Conservation (phyloP, 2,888 invertebrate species). For the Drosophila planitibia region DNA sequence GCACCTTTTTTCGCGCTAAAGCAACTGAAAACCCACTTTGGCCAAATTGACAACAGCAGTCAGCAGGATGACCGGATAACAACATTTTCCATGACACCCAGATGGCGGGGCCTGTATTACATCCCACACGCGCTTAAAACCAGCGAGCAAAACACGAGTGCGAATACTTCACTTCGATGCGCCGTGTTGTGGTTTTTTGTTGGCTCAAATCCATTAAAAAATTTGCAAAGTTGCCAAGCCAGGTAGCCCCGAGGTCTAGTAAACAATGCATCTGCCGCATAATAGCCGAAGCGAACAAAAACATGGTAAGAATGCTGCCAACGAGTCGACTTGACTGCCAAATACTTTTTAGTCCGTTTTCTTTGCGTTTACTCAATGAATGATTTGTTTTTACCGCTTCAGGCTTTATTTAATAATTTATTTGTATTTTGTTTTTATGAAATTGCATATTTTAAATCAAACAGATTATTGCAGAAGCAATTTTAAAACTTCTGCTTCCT, state of each 20-base stretch:
- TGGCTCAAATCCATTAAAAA: slow-evolving; percentile 77
- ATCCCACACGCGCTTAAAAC: slow-evolving; percentile 63
- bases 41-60: slow-evolving; percentile 83
- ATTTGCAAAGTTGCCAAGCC: slow-evolving; percentile 67
- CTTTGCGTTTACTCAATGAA: background rate
- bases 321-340: slow-evolving; percentile 2
- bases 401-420: background rate
- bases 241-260: slow-evolving; percentile 61
- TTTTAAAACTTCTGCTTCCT: background rate
- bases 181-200: slow-evolving; percentile 54
- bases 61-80: slow-evolving; percentile 71
- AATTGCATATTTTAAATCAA: too few species aligned
- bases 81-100: slow-evolving; percentile 60
- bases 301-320: slow-evolving; percentile 25
- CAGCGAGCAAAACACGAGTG: slow-evolving; percentile 72
- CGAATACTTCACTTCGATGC: slow-evolving; percentile 83
- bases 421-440: background rate
- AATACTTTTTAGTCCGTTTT: slow-evolving; percentile 2
- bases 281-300: slow-evolving; percentile 59
- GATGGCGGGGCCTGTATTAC: slow-evolving; percentile 33
- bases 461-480: background rate
- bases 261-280: slow-evolving; percentile 74
- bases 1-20: slow-evolving; percentile 81
- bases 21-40: slow-evolving; percentile 85
- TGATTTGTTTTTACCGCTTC: background rate